These are phyloP conservation scores for Gymnoscopelus microlampas DNA, from an alignment of 2,797 vertebrate species.

Conservation along the genomic window DNA sequence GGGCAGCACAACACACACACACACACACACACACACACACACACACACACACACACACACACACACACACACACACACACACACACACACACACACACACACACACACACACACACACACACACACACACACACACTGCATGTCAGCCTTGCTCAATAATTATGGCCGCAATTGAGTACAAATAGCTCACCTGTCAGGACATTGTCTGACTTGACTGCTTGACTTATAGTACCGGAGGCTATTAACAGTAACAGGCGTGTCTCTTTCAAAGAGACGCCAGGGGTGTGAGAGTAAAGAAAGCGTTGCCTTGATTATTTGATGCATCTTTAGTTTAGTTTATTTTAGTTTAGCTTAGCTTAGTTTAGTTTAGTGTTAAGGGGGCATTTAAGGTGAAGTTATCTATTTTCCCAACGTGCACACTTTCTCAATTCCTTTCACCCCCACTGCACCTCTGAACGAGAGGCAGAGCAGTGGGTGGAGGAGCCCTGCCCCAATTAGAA, in stretches of 20 bases:
- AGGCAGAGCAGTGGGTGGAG: conserved; percentile 47
- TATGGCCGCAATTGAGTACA: conserved; percentile 1
- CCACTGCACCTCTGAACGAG: conserved; percentile 16
- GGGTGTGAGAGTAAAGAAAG: too few relatives aligned
- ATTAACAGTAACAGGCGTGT: too few relatives aligned
- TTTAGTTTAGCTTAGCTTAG: too few relatives aligned
- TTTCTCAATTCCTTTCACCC: not conserved
- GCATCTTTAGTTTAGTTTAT: too few relatives aligned
- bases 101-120: conserved; percentile 14
- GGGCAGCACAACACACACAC: conserved; percentile 42
- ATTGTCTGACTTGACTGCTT: too few relatives aligned
- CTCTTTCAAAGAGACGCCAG: too few relatives aligned
- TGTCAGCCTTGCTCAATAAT: conserved; percentile 2
- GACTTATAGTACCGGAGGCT: too few relatives aligned
- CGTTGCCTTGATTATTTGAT: too few relatives aligned
- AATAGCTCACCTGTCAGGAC: conserved; percentile 11
- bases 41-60: too few relatives aligned
- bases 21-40: too few relatives aligned
- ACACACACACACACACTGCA: not conserved
- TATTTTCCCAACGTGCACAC: conserved; percentile 9
- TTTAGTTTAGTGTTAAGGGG: too few relatives aligned
- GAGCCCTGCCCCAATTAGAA: conserved; percentile 18
- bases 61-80: conserved; percentile 35
- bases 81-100: not conserved
- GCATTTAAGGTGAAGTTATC: not conserved